Base-by-base conservation (phyloP, 2,888 invertebrate species). In the Drosophila affinis region DNA sequence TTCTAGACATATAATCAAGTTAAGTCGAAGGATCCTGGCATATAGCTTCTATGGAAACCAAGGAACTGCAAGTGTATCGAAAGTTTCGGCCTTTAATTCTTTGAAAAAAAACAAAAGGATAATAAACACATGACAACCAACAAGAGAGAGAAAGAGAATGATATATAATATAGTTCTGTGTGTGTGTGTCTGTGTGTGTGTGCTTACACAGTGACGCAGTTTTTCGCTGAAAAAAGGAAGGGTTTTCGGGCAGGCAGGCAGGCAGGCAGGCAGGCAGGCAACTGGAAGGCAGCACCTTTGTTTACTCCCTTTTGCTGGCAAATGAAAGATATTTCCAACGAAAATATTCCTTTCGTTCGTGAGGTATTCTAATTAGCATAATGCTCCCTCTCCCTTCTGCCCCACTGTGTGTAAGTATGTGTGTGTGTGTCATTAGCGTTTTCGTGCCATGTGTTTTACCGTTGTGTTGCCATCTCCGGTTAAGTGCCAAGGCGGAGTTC, bases 81-180 rank as follows among this genome's bases (percentile, higher is more conserved):
- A n/a, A 24, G 6, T 10, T 47, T 32, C 10, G 14, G 9, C 34
- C n/a, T 32, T n/a, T 5, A 34, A 6, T 56, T 14, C 14, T 61
- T 27, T 48, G 32, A 51, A 21, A 5, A 9, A 12, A 4, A 14
- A 18, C 27, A 64, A 84, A 85, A 78, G 82, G 83, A 87, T 85
- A 87, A 87, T 83, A 79, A 83, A 83, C 88, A 86, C 87, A 84
- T 83, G 87, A 78, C 74, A 77, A 72, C 62, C 62, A 72, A 45
- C 39, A 39, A 39, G 14, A 10, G 9, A 18, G 10, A 18, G n/a
- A 46, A 12, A 3, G 1, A 17, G 17, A 29, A 4, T 29, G 9
- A 9, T 9, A 51, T 17, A 51, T n/a, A 17, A 9, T 21, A n/a
- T 32, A 18, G 34, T 53, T 21, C 27, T 14, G 39, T 39, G 27